Evolutionary conservation across 2,113 vertebrate species (phyloP).

Genomic region (Seriola rivoliana): DNA sequence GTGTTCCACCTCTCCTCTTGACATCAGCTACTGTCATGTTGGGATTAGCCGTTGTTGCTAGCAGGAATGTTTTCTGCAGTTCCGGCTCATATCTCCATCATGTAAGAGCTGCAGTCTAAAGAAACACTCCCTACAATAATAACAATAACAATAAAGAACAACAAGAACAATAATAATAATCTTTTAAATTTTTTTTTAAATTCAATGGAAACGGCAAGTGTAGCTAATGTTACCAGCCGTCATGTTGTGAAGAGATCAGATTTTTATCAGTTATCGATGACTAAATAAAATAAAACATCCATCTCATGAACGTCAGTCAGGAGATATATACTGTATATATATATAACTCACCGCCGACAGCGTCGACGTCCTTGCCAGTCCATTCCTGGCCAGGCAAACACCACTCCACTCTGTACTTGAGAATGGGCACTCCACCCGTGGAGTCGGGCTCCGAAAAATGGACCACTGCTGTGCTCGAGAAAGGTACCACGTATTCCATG

Average conservation of each 20-base stretch:
- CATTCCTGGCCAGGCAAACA: constrained; percentile 85
- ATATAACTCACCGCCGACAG: constrained; percentile 87
- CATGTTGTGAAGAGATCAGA: not conserved
- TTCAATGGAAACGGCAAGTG: not conserved
- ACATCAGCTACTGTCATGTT: constrained; percentile 64
- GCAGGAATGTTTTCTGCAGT: constrained; percentile 8
- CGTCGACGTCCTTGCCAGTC: constrained; percentile 86
- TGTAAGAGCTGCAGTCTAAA: not conserved
- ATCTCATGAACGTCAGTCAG: not conserved
- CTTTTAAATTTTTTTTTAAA: too few relatives aligned
- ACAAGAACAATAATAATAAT: too few relatives aligned
- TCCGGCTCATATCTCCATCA: not conserved
- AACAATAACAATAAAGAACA: not conserved
- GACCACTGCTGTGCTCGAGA: constrained; percentile 93
- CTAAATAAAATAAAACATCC: not conserved
- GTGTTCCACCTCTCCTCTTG: constrained; percentile 47
- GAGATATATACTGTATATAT: not conserved
- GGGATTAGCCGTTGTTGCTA: constrained; percentile 51
- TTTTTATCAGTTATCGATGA: too few relatives aligned
- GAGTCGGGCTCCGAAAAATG: constrained; percentile 93
- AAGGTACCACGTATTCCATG: constrained; percentile 91
- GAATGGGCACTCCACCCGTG: constrained; percentile 92
- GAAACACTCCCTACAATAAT: not conserved
- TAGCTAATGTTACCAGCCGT: not conserved
- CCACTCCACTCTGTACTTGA: constrained; percentile 94